phyloP scores from a whole-genome alignment of 2,113 vertebrate genomes.

The Halcyon malimbica region DNA sequence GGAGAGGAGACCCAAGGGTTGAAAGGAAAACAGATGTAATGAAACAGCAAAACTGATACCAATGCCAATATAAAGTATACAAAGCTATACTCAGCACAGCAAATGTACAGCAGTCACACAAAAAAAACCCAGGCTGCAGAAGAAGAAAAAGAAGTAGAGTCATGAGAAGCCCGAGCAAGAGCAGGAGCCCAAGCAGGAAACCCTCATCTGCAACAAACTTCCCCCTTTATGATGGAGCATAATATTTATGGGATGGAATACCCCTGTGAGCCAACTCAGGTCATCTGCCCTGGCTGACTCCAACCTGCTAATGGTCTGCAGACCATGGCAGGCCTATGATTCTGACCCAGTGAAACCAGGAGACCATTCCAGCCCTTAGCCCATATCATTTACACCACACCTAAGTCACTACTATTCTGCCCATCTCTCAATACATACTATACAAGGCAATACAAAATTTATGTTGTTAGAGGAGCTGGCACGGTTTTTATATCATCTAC shows the following conservation, averaged over 20 bases:
- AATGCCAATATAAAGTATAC: background rate
- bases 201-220: background rate
- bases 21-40: background rate
- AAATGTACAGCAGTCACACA: too few relatives aligned
- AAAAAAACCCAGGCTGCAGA: too few relatives aligned
- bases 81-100: too few relatives aligned
- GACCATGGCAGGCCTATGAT: background rate
- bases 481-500: background rate
- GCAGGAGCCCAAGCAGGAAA: background rate
- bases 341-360: background rate
- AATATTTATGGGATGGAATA: background rate
- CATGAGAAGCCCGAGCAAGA: too few relatives aligned
- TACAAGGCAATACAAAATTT: too few relatives aligned
- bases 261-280: background rate
- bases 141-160: too few relatives aligned
- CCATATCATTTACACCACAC: too few relatives aligned
- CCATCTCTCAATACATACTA: too few relatives aligned
- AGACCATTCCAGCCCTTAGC: too few relatives aligned
- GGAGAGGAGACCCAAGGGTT: background rate
- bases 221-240: background rate
- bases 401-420: too few relatives aligned
- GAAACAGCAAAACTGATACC: background rate
- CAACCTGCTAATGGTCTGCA: background rate
- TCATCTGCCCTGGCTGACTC: background rate
- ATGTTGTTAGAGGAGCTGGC: too few relatives aligned